These are phyloP conservation scores for Corythucha ciliata DNA, from an alignment of 2,888 invertebrate genomes.

Conservation along the genomic window DNA sequence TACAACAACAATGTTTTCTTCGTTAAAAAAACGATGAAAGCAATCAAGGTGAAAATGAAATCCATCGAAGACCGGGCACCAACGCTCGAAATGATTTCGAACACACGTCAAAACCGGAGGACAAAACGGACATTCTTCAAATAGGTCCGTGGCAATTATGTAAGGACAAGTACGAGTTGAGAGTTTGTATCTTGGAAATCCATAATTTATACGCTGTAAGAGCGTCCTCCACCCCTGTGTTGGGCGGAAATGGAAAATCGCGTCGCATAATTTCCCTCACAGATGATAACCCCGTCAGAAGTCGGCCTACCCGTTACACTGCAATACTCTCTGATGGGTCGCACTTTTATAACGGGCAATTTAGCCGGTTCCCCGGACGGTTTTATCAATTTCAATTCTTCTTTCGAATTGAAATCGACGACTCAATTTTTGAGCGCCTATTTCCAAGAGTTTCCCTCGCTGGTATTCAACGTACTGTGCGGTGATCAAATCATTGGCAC, in stretches of 20 bases:
- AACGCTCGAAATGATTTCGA: too few species aligned
- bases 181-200: too few species aligned
- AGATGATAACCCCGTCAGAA: slow-evolving; percentile 25
- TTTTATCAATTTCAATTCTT: slow-evolving; percentile 16
- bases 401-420: slow-evolving; percentile 23
- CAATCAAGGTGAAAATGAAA: too few species aligned
- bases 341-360: slow-evolving; percentile 23
- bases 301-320: slow-evolving; percentile 20
- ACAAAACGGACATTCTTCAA: too few species aligned
- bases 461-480: slow-evolving; percentile 24
- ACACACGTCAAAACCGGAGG: too few species aligned
- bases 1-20: too few species aligned
- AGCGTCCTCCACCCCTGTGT: background rate
- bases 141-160: too few species aligned
- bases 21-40: too few species aligned
- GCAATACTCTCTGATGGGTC: slow-evolving; percentile 27
- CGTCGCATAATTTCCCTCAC: background rate
- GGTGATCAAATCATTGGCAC: slow-evolving; percentile 25
- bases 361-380: slow-evolving; percentile 21
- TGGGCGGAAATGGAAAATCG: background rate
- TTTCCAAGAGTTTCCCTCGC: slow-evolving; percentile 28
- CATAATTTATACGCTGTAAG: background rate
- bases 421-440: slow-evolving; percentile 26
- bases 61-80: too few species aligned
- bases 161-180: too few species aligned